A percentile compares a stretch with the other conserved stretches of the same genome.
These are phyloP conservation scores for Scaptomyza pallida DNA, from an alignment of 1,140 invertebrate genomes.

Conservation along the genomic window DNA sequence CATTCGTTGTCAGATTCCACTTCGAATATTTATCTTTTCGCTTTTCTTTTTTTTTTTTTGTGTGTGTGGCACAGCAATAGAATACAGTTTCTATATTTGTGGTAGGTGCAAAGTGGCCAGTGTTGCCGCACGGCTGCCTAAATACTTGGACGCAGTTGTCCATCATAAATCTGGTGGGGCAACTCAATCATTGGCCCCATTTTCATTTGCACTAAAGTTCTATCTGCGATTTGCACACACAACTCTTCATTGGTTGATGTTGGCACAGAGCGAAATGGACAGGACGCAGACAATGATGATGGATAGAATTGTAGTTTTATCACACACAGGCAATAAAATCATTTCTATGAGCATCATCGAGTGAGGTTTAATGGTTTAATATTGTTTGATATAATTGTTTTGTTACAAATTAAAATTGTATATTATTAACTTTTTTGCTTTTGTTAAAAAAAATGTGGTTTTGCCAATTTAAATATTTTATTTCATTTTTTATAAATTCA, in stretches of 20 bases:
- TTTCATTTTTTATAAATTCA: too few relatives aligned
- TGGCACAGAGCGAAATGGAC: too few relatives aligned
- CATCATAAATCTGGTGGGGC: conserved; percentile 62
- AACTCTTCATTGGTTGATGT: background rate
- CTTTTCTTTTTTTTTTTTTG: conserved; percentile 40
- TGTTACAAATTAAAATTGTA: too few relatives aligned
- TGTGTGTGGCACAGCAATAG: conserved; percentile 46
- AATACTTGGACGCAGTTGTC: conserved; percentile 66
- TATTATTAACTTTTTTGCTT: too few relatives aligned
- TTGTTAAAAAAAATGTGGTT: too few relatives aligned
- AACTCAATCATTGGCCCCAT: conserved; percentile 56
- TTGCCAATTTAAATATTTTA: too few relatives aligned
- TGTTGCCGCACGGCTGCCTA: conserved; percentile 45
- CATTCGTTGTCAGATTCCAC: conserved; percentile 12
- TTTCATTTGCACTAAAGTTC: conserved; percentile 46
- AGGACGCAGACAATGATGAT: too few relatives aligned
- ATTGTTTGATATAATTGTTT: too few relatives aligned
- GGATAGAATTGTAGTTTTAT: too few relatives aligned
- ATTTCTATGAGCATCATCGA: too few relatives aligned
- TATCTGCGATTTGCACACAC: conserved; percentile 57
- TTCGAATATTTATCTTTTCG: conserved; percentile 10
- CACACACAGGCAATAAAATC: too few relatives aligned
- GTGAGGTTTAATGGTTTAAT: too few relatives aligned
- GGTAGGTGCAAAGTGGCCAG: conserved; percentile 58
- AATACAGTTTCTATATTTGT: conserved; percentile 58